Evolutionary conservation across 2,797 vertebrate species (phyloP).

Genomic region (Antrozous pallidus): DNA sequence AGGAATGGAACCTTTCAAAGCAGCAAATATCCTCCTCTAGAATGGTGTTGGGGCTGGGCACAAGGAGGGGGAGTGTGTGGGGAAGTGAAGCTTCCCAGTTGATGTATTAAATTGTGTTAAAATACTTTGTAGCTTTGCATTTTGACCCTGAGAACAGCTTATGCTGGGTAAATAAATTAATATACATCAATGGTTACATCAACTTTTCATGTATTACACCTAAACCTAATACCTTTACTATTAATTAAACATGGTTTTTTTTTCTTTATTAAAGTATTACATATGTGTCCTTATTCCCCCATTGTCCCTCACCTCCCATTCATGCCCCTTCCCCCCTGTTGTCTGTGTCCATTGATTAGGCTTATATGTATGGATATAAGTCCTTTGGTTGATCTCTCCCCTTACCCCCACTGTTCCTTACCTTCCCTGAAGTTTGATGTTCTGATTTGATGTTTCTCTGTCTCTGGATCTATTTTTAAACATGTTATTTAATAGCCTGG

Average conservation of each 20-base stretch:
- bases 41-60: accelerated
- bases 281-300: no score
- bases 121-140: background rate
- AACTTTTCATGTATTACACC: background rate
- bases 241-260: background rate
- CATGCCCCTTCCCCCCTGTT: no score
- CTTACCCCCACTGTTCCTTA: no score
- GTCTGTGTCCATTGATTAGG: no score
- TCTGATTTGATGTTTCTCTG: no score
- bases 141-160: background rate
- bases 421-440: no score
- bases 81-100: background rate
- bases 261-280: no score
- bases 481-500: background rate
- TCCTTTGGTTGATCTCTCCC: no score
- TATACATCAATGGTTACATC: background rate
- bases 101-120: background rate
- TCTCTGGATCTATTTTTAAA: no score
- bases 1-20: background rate
- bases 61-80: accelerated
- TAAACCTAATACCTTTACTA: background rate
- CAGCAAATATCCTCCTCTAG: background rate
- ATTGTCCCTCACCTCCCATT: no score
- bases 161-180: background rate
- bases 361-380: no score